phyloP scores from a whole-genome alignment of 2,797 vertebrate species.

The Cynodonichthys magdalenae region DNA sequence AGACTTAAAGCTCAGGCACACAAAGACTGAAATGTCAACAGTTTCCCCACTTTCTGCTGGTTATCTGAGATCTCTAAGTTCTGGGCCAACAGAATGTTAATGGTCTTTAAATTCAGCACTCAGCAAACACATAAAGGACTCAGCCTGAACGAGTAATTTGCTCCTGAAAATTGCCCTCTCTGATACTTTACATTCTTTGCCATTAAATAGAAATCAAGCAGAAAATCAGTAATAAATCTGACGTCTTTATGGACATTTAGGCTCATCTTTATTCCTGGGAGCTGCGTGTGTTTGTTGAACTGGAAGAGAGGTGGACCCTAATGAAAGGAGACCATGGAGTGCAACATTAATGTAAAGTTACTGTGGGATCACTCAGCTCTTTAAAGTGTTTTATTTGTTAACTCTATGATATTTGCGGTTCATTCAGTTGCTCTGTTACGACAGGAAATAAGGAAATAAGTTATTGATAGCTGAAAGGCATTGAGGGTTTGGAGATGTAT shows the following conservation, averaged over 20 bases:
- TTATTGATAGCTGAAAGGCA: constrained; percentile 2
- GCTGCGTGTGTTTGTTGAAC: constrained; percentile 30
- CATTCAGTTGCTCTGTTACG: not conserved
- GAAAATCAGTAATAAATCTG: constrained; percentile 69
- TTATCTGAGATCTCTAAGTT: constrained; percentile 33
- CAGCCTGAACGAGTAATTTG: constrained; percentile 66
- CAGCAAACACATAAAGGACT: constrained; percentile 70
- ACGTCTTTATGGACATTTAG: constrained; percentile 52
- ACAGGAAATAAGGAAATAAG: constrained; percentile 2
- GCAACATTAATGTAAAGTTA: constrained; percentile 49
- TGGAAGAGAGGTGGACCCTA: constrained; percentile 27
- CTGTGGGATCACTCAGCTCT: constrained; percentile 29
- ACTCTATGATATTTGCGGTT: not conserved
- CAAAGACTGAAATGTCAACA: constrained; percentile 41
- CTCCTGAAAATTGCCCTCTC: constrained; percentile 56
- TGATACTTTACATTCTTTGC: constrained; percentile 57
- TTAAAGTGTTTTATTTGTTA: constrained; percentile 24
- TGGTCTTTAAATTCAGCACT: constrained; percentile 69
- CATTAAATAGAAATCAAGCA: constrained; percentile 68
- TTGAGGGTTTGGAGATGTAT: not conserved
- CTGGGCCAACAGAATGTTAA: constrained; percentile 62
- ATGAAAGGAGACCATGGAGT: constrained; percentile 43
- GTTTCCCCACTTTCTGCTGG: constrained; percentile 24
- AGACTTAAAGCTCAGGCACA: constrained; percentile 24
- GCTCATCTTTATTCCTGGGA: constrained; percentile 42